Evolutionary conservation across 2,888 invertebrate species (phyloP).

Genomic region (Volucella inanis): DNA sequence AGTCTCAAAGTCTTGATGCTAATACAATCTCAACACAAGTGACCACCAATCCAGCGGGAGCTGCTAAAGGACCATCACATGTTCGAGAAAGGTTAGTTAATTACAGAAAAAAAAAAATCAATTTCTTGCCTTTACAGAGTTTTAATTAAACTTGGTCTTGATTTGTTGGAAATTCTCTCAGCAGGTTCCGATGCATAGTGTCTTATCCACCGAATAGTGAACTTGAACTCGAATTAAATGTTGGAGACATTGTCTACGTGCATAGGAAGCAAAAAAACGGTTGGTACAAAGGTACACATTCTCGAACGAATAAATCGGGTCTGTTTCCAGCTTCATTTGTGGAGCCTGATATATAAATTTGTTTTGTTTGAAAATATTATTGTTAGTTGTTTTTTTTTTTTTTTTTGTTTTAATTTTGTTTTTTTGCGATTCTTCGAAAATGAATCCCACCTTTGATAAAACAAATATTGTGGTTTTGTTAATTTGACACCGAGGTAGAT

Average conservation of each 20-base stretch:
- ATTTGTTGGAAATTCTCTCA: conserved; percentile 68
- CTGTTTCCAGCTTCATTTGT: conserved; percentile 97
- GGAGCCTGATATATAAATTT: conserved; percentile 84
- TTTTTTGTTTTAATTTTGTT: conserved; percentile 2
- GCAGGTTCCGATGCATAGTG: conserved; percentile 93
- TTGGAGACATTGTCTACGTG: conserved; percentile 95
- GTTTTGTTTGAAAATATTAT: conserved; percentile 12
- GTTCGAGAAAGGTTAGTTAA: conserved; percentile 82
- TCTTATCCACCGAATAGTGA: conserved; percentile 97
- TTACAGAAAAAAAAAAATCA: no score
- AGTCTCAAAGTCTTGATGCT: conserved; percentile 93
- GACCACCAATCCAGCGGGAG: conserved; percentile 68
- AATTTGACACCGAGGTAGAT: background rate
- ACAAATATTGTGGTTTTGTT: background rate
- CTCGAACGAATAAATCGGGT: conserved; percentile 95
- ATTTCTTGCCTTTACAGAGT: conserved; percentile 11
- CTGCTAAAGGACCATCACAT: conserved; percentile 81
- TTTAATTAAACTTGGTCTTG: conserved; percentile 39
- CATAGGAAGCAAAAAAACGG: conserved; percentile 96
- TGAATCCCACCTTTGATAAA: conserved; percentile 43
- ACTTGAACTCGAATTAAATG: conserved; percentile 93
- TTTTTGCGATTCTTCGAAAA: conserved; percentile 28
- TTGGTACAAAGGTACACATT: conserved; percentile 96
- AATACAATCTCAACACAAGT: conserved; percentile 82
- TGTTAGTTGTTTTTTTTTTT: conserved; percentile 21